A percentile compares a stretch with the other conserved stretches of the same genome.
phyloP scores from a whole-genome alignment of 1,140 invertebrate genomes.

The Drosophila ananassae region DNA sequence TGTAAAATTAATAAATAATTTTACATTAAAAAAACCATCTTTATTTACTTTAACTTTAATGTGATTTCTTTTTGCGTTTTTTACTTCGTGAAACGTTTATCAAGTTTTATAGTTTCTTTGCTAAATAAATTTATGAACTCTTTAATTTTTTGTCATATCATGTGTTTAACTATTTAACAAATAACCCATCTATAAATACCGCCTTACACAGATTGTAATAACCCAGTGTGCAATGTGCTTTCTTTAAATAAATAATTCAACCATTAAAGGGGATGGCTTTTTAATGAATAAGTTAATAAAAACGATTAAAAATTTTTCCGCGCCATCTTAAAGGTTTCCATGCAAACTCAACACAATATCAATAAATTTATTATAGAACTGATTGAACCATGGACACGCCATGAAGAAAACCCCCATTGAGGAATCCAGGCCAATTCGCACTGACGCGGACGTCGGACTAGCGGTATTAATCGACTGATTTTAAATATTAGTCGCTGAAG shows the following conservation, averaged over 20 bases:
- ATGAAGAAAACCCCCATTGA: constrained; percentile 5
- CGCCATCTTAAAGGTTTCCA: neutral
- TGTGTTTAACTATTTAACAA: neutral
- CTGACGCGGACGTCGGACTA: constrained; percentile 27
- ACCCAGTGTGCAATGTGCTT: too few relatives aligned
- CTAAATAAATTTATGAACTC: neutral
- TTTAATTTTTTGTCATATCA: too few relatives aligned
- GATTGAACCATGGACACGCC: constrained; percentile 6
- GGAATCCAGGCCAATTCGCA: constrained; percentile 49
- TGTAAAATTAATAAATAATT: too few relatives aligned
- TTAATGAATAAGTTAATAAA: neutral
- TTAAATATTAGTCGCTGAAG: constrained; percentile 57
- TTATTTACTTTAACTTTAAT: too few relatives aligned
- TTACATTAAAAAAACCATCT: neutral
- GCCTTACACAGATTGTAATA: neutral
- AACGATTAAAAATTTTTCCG: neutral
- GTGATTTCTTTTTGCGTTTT: too few relatives aligned
- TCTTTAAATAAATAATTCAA: too few relatives aligned
- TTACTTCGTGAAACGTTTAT: too few relatives aligned
- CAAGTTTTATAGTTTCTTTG: neutral
- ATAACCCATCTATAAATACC: neutral
- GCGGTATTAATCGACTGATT: constrained; percentile 45
- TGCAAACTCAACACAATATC: neutral
- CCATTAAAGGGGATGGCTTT: neutral
- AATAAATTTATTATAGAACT: neutral